Conservation (phyloP, 92 coral and sea anemone species). For the Epizoanthus ramosus region DNA sequence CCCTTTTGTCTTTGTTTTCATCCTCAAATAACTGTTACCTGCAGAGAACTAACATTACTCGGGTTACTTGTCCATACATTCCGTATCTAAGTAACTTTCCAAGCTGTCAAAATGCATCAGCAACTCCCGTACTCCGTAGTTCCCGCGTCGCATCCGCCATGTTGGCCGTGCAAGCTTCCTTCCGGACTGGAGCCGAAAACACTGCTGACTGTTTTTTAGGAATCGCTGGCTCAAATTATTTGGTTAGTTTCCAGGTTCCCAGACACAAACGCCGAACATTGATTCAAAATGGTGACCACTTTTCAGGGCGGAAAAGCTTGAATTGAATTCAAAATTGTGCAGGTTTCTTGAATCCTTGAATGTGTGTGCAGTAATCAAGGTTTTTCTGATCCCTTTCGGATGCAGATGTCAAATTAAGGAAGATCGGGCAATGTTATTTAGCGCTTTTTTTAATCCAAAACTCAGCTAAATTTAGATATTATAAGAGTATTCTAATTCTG, state of each 20-base stretch:
- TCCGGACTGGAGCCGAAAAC: not conserved
- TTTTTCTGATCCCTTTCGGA: too few species aligned
- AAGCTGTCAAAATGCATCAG: too few species aligned
- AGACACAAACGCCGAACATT: too few species aligned
- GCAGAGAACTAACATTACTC: not conserved
- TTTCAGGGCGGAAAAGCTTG: not conserved
- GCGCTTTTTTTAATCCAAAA: too few species aligned
- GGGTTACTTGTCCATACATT: not conserved
- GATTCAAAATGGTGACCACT: too few species aligned
- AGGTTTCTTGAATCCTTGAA: not conserved
- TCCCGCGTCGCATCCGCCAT: not conserved
- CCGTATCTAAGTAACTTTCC: too few species aligned
- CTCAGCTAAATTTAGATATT: not conserved
- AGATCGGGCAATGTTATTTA: not conserved
- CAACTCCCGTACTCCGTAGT: too few species aligned
- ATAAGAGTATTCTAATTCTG: too few species aligned
- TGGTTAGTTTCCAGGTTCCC: not conserved
- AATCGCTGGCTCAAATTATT: not conserved
- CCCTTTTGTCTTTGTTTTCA: not conserved
- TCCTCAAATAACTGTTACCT: not conserved
- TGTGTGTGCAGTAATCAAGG: not conserved
- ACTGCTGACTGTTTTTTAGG: constrained; percentile 5
- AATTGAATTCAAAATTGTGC: not conserved
- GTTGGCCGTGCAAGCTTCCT: not conserved
- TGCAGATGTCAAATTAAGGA: not conserved